Evolutionary conservation across 2,888 invertebrate genomes (phyloP).

Genomic region (Lithodes maja): DNA sequence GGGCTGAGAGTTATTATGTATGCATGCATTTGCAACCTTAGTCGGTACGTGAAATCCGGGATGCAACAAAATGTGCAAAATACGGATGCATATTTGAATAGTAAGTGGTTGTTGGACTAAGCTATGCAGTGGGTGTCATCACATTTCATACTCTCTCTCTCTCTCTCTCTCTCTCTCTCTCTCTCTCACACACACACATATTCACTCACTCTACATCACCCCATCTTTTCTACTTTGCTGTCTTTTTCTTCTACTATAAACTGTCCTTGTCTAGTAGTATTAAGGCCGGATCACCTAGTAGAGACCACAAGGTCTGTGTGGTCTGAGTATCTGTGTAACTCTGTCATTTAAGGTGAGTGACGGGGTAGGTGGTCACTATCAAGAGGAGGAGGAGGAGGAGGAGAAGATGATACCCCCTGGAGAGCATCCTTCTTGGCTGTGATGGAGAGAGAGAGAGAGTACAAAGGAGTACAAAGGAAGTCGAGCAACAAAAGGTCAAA

Average conservation of each 20-base stretch:
- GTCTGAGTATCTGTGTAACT: too few relatives aligned
- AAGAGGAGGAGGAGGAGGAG: constrained; percentile 5
- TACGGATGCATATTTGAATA: background rate
- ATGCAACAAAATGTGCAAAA: background rate
- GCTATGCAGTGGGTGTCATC: background rate
- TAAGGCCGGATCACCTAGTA: too few relatives aligned
- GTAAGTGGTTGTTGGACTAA: background rate
- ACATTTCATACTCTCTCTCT: constrained; percentile 6
- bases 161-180: background rate
- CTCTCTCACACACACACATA: too few relatives aligned
- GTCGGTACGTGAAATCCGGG: background rate
- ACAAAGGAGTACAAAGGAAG: background rate
- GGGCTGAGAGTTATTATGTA: background rate
- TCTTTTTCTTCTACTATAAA: too few relatives aligned
- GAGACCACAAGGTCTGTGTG: too few relatives aligned
- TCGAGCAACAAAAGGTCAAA: background rate
- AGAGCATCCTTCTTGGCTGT: background rate
- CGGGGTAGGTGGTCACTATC: background rate
- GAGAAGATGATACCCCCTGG: background rate
- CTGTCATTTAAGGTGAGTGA: background rate
- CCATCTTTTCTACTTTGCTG: background rate
- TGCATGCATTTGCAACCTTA: background rate
- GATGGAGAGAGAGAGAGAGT: background rate
- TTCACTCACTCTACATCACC: background rate
- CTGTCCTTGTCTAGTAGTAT: too few relatives aligned